Percentiles rank a stretch among this genome's conserved stretches.
phyloP scores from a whole-genome alignment of 2,888 invertebrate species.

The Lasioglossum calceatum region DNA sequence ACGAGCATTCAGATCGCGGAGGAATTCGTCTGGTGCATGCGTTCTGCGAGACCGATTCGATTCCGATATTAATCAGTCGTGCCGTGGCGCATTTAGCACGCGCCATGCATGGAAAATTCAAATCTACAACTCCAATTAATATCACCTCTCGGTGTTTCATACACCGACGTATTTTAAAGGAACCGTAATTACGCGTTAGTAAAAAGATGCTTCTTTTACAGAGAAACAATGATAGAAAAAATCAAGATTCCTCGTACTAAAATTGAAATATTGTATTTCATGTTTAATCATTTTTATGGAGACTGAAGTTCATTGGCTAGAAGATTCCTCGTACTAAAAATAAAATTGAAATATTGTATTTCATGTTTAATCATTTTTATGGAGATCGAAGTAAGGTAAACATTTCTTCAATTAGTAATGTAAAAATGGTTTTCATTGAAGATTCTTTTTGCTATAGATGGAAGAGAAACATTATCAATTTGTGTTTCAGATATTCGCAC shows the following conservation, averaged over 20 bases:
- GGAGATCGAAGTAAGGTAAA: neutral
- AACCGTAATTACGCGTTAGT: neutral
- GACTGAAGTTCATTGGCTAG: neutral
- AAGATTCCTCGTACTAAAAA: neutral
- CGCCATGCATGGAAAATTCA: neutral
- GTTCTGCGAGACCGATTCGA: neutral
- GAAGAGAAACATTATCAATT: no score
- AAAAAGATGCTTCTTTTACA: neutral
- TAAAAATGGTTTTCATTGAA: neutral
- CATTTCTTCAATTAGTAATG: neutral
- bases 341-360: neutral
- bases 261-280: no score
- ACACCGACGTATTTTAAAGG: neutral
- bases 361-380: neutral
- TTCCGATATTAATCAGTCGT: slow-evolving; percentile 12
- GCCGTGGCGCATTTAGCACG: neutral
- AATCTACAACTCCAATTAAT: neutral
- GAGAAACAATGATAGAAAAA: neutral
- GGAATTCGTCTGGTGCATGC: neutral
- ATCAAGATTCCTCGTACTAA: no score
- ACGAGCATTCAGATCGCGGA: neutral
- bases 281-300: neutral
- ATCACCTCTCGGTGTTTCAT: neutral
- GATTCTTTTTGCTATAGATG: neutral
- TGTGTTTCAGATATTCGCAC: no score